These are phyloP conservation scores for Leptatherina wallacei DNA, from an alignment of 2,797 vertebrate species.

Conservation along the genomic window DNA sequence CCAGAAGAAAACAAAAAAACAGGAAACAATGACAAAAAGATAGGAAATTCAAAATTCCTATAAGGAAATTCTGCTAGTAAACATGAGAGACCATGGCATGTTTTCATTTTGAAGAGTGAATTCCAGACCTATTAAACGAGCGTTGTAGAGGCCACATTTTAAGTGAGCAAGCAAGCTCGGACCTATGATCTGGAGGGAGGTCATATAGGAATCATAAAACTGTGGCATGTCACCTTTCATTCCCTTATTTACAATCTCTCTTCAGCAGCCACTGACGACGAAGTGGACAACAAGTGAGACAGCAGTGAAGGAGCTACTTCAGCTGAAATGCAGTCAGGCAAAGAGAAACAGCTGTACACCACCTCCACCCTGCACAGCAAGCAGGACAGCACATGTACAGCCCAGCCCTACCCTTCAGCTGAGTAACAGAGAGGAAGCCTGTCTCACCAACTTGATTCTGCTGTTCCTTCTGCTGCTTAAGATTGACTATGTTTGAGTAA, in stretches of 20 bases:
- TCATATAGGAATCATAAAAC: conserved; percentile 8
- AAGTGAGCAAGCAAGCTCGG: neutral
- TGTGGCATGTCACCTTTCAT: neutral
- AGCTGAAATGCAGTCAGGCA: conserved; percentile 43
- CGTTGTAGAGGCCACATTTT: neutral
- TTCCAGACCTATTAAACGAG: neutral
- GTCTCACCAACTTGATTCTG: conserved; percentile 14
- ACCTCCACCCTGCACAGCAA: conserved; percentile 43
- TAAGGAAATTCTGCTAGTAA: conserved; percentile 6
- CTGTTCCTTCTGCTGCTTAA: conserved; percentile 1
- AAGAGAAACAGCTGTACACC: conserved; percentile 57
- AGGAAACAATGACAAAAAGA: conserved; percentile 31
- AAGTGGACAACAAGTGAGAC: neutral
- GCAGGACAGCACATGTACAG: conserved; percentile 55
- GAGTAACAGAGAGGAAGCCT: conserved; percentile 27
- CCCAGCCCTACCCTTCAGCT: conserved; percentile 44
- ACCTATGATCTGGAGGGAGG: neutral
- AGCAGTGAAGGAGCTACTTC: conserved; percentile 3
- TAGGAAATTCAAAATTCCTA: conserved; percentile 36
- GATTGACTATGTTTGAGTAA: conserved; percentile 7
- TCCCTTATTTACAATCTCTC: conserved; percentile 1
- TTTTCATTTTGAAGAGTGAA: neutral
- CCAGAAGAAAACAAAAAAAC: conserved; percentile 26
- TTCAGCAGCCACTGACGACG: conserved; percentile 15
- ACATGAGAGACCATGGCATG: neutral